Evolutionary conservation across 2,888 invertebrate species (phyloP).

Genomic region (Temnothorax unifasciatus): DNA sequence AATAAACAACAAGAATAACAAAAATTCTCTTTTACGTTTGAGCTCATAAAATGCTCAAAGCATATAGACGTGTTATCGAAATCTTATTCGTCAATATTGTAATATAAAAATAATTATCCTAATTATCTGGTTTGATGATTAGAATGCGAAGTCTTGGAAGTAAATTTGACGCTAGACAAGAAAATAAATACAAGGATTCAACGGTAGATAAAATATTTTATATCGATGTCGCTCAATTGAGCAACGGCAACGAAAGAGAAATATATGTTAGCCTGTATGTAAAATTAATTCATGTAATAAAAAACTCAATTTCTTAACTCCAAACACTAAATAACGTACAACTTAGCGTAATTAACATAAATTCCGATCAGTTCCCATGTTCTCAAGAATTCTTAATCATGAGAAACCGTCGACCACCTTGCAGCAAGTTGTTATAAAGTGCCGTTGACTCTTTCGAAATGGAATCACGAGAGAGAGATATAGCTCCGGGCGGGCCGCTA

Average conservation of each 20-base stretch:
- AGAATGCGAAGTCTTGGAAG: not conserved
- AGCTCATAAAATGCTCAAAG: not conserved
- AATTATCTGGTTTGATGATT: not conserved
- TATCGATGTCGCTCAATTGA: not conserved
- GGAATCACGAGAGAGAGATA: conserved; percentile 25
- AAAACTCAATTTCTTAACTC: not conserved
- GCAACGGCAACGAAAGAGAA: not conserved
- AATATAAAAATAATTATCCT: not conserved
- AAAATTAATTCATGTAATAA: conserved; percentile 21
- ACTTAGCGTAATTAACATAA: conserved; percentile 34
- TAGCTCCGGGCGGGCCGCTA: conserved; percentile 1
- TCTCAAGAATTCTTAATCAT: conserved; percentile 26
- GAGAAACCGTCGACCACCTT: conserved; percentile 11
- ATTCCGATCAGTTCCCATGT: conserved; percentile 25
- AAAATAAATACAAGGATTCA: not conserved
- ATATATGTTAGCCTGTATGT: not conserved
- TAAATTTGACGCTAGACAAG: not conserved
- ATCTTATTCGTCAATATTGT: not conserved
- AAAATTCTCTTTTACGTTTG: not conserved
- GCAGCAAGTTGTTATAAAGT: not conserved
- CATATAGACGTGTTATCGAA: not conserved
- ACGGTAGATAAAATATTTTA: not conserved
- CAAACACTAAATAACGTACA: not conserved
- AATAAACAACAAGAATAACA: not conserved
- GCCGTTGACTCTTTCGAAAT: conserved; percentile 40